Base-by-base conservation (phyloP, 92 coral and sea anemone genomes). In the Plumapathes pennacea region DNA sequence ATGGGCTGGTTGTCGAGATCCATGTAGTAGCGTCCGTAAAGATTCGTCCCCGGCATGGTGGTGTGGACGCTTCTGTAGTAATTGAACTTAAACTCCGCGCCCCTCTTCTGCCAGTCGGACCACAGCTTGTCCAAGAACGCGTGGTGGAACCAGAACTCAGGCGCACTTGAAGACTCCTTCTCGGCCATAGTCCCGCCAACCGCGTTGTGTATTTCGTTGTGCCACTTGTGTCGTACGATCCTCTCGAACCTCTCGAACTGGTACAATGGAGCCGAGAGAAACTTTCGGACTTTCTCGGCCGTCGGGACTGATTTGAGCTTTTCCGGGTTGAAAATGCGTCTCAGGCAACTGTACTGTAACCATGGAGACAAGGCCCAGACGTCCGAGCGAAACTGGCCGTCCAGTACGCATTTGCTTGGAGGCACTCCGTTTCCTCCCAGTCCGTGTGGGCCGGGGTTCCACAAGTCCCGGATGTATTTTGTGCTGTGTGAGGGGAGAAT, bases 21-120 rank as follows among this genome's bases (percentile, higher is more conserved):
- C 23, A 74, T 51, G 25, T 45, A 74, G 4, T 67, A 46, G 27
- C 38, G 27, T 4, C 88, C 79, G 32, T 61, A 55, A 31, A 55
- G 70, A 13, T 31, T 51, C 8, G 71, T 38, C 0, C 92, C 92
- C 19, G 92, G 92, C 13, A 85, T 38, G 15, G 11, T 62, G 5
- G 28, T 47, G 20, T 57, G 31, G 17, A 82, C 74, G 2, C 45
- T 39, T 31, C 54, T 37, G 43, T 52, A 86, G 47, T 54, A 66
- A 23, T 52, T 57, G 57, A 64, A 69, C 43, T 81, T 81, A 58
- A 50, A 82, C 65, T 53, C 30, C 1, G 59, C 30, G 2, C 98
- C 88, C 19, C 70, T 83, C 10, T 62, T 78, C 67, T 92, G 98
- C 98, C 98, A 92, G 70, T 92, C 83, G 19, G 84, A 82, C 98